Evolutionary conservation across 2,888 invertebrate genomes (phyloP), one percentile per base, ranked within the genome.

Genomic region (Silvanus unidentatus): DNA sequence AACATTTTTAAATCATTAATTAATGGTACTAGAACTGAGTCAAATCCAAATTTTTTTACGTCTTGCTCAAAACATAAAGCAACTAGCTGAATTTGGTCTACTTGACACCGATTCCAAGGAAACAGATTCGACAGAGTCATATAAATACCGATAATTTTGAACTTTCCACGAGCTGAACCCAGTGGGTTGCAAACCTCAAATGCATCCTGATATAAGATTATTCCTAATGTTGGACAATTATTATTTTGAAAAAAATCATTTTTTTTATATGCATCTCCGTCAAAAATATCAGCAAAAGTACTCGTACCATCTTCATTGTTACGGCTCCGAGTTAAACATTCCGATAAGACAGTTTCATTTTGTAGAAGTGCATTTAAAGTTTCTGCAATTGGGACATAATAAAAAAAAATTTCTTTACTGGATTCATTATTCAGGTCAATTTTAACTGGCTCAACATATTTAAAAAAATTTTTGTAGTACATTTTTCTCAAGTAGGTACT

Each of bases 171-270:
- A 5, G 60, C 52, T 1, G 58, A 48, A 10, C 63, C 62, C 12
- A 65, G 38, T 13, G 62, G 62, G 49, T 64, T 63, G 14, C 63
- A 62, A 29, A 59, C 12, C 47, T 64, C 60, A 45, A 64, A 60
- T 8, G 55, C 55, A 51, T 63, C 61, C 50, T 63, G 62, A 50
- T 55, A 64, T 12, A 64, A 38, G 35, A 63, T 59, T n/a, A 63
- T 46, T 45, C 45, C 38, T 28, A 54, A 12, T 9, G 32, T 27
- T 14, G 12, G 30, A 22, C 22, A 22, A 12, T 32, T 9, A 32
- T 32, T 32, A 12, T 9, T 32, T 3, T 32, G 32, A 32, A 32
- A 32, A 9, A 32, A 32, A 1, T 29, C n/a, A 35, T 47, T 45
- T 13, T 43, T 42, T 45, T 48, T 45, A 43, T 34, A 49, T 34